Evolutionary conservation across 2,888 invertebrate genomes (phyloP).

Genomic region (Ophion obscuratus): DNA sequence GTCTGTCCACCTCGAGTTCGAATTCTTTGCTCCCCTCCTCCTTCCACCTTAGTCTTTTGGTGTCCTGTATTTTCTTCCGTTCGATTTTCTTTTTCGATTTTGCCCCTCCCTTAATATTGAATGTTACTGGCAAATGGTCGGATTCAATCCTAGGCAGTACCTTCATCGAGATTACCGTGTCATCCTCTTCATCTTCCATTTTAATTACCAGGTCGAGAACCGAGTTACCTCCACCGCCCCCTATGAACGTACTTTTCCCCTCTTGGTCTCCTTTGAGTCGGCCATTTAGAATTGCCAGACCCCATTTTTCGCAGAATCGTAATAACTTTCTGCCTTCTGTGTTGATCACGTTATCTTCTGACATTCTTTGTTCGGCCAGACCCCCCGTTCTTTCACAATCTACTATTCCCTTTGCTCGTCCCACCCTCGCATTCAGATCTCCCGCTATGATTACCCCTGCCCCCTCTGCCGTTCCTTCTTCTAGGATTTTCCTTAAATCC

Average conservation of each 20-base stretch:
- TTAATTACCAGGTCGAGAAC: slow-evolving; percentile 42
- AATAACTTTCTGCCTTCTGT: slow-evolving; percentile 35
- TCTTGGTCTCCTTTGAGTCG: slow-evolving; percentile 33
- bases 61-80: not conserved
- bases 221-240: slow-evolving; percentile 13
- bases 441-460: slow-evolving; percentile 36
- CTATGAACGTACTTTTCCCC: slow-evolving; percentile 45
- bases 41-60: slow-evolving; percentile 10
- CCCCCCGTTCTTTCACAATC: not conserved
- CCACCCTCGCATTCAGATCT: slow-evolving; percentile 55
- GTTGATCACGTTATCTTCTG: slow-evolving; percentile 27
- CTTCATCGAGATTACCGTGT: not conserved
- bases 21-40: not conserved
- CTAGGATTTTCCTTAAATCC: slow-evolving; percentile 1
- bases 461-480: slow-evolving; percentile 16
- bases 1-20: not conserved
- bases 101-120: not conserved
- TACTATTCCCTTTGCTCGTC: not conserved
- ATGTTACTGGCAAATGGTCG: slow-evolving; percentile 43
- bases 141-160: slow-evolving; percentile 38
- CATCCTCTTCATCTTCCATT: slow-evolving; percentile 2
- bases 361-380: not conserved
- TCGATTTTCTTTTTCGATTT: not conserved
- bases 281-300: slow-evolving; percentile 43
- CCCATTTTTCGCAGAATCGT: slow-evolving; percentile 26